Evolutionary conservation across 1,140 invertebrate species (phyloP), one percentile per base, ranked within the genome.

Genomic region (Piezodorus guildinii): DNA sequence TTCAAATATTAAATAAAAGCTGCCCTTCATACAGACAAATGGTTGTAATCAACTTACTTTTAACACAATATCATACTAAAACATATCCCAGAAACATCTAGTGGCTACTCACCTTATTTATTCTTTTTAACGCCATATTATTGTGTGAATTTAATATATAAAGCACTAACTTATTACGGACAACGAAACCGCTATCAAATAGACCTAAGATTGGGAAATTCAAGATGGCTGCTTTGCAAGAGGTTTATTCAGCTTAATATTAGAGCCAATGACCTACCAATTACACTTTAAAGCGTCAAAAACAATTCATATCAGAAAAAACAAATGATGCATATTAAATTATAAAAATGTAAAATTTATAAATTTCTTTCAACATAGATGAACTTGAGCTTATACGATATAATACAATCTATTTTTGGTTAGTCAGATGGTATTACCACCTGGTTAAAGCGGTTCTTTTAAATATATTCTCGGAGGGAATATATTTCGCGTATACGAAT

Each of bases 51-150:
- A 34, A 30, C n/a, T 34, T 44, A 17, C n/a, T n/a, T 17, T 34
- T 43, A 17, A 60, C n/a, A 39, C 17, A 16, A 51, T 51, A 23
- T 51, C 12, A 60, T 34, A 15, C 66, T 62, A 56, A 56, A 56
- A 25, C 15, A 56, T 23, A 56, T 21, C 5, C 6, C 4, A 56
- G 19, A 15, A 56, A 56, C 15, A 25, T 23, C 52, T 9, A 23
- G 5, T 5, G 17, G 34, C 34, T 39, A 85, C 85, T 77, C 86
- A 90, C 89, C 88, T 93, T 92, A 86, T 92, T 92, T 83, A 93
- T 93, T 87, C 90, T 83, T 85, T 92, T 93, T 84, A 93, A 86
- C 82, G 90, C 90, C 90, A 93, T 93, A 88, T 85, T 78, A 59
- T 54, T 5, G 52, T 77, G 74, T 80, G 74, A 79, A 72, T 80